Base-by-base conservation (phyloP, 2,113 vertebrate species). In the Ictalurus furcatus region DNA sequence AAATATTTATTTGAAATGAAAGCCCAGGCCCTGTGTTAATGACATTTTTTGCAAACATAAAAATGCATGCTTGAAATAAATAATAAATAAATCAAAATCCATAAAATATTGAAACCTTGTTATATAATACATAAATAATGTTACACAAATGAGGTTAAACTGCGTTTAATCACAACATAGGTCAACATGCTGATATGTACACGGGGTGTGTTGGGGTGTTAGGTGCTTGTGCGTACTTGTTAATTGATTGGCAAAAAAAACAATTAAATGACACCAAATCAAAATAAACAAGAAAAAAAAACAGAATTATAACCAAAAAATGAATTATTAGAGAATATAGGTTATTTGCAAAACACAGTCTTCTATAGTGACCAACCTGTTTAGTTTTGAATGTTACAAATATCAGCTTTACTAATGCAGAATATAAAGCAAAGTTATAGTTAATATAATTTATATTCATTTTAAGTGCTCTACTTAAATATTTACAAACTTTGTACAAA, bases 181-280 rank as follows among this genome's bases (percentile, higher is more conserved):
- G 79, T 48, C 44, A 58, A 79, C 90, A 84, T 90, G 90, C 86
- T 52, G 85, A 76, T 28, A 14, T 12, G 14, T 25, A 14, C 13
- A 34, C 1, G 11, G 61, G 48, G 61, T 9, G 61, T 44, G 4
- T 67, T 17, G 71, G 44, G 48, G 17, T 34, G 58, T 67, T 61
- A 85, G 37, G 82, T 88, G 90, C 79, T 91, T 88, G 7, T 88
- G 88, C 1, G n/a, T 73, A 87, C 88, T 84, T 88, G 44, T 79
- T 80, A 69, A 86, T 54, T 85, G 34, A 85, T 67, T 44, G 9
- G 67, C 74, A 73, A 80, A 23, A 48, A 83, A 16, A 87, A 52
- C 23, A 88, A 71, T 23, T 28, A 56, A 44, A 89, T 59, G 30
- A 34, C 80, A 81, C 17, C 52, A 56, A 2, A 30, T 56, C 3